Evolutionary conservation across 1,140 invertebrate species (phyloP), one percentile per base, ranked within the genome.

Genomic region (Caerostris darwini): DNA sequence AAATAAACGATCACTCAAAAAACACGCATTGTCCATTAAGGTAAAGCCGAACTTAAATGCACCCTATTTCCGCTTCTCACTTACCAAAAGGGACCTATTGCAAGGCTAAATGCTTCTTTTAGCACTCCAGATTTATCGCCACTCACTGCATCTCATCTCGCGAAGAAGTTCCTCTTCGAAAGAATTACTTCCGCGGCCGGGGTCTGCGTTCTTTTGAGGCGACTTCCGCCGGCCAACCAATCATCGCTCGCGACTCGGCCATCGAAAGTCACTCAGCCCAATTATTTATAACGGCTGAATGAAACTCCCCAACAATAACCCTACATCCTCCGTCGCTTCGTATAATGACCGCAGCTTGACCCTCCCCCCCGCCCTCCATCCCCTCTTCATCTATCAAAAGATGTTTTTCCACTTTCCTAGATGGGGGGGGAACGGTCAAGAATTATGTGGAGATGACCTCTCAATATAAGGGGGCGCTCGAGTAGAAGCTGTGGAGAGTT

Each of bases 251-350:
- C 12, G 71, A 50, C 71, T 77, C 71, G 34, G 71, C 10, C 34
- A 77, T 77, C 71, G 71, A 77, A 77, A 77, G 71, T 77, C 71
- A 77, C 71, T 77, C 71, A 53, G 71, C 71, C 71, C 71, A 77
- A 77, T 77, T 77, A 77, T 77, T 77, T 77, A 77, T 77, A 77
- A 77, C 71, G 71, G 71, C 71, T 77, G 71, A 77, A 77, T 77
- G 34, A 77, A 77, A 50, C 71, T 50, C 34, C 71, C 34, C 19
- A 77, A 77, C 71, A 77, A 77, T 77, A 77, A 77, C 71, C 71
- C 10, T 77, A 77, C 71, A 77, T 77, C 71, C 71, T 77, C 71
- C 71, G 71, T 53, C 71, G 71, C 71, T 77, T 77, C 71, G 34
- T 77, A 77, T 77, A 77, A 77, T 77, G 71, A 77, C 34, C 71